Conservation (phyloP, 2,113 vertebrate species). For the Baryphthengus martii region DNA sequence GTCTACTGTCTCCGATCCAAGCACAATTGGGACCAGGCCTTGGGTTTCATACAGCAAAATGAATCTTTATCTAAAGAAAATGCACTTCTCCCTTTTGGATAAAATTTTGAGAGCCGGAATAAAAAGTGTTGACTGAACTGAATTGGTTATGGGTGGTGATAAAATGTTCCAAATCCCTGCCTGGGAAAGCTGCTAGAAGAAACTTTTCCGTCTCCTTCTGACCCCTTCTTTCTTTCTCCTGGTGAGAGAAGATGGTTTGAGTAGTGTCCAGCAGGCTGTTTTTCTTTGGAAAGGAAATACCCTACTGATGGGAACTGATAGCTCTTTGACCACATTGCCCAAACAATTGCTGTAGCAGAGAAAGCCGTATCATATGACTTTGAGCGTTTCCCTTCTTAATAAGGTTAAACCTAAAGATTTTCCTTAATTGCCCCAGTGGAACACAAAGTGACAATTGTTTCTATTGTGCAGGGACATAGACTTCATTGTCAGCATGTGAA, state of each 20-base stretch:
- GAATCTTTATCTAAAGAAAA: not conserved
- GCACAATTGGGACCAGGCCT: not conserved
- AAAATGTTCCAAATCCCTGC: not conserved
- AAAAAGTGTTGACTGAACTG: not conserved
- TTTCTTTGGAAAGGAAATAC: not conserved
- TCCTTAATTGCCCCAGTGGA: not conserved
- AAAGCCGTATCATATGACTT: not conserved
- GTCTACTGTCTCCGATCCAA: not conserved
- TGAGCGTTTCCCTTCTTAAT: not conserved
- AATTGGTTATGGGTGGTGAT: not conserved
- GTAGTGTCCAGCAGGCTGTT: not conserved
- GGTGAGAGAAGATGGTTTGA: not conserved
- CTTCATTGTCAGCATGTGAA: not conserved
- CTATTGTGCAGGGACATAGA: not conserved
- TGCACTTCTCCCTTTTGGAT: not conserved
- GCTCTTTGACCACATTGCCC: not conserved
- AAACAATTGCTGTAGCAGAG: rapidly evolving
- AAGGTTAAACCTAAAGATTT: not conserved
- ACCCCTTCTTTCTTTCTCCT: not conserved
- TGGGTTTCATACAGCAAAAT: not conserved
- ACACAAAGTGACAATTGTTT: not conserved
- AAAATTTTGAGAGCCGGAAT: not conserved
- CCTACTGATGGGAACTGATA: not conserved
- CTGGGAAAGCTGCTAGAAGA: not conserved
- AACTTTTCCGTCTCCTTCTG: not conserved